Base-by-base conservation (phyloP, 1,140 invertebrate species). In the Mizuhopecten yessoensis region DNA sequence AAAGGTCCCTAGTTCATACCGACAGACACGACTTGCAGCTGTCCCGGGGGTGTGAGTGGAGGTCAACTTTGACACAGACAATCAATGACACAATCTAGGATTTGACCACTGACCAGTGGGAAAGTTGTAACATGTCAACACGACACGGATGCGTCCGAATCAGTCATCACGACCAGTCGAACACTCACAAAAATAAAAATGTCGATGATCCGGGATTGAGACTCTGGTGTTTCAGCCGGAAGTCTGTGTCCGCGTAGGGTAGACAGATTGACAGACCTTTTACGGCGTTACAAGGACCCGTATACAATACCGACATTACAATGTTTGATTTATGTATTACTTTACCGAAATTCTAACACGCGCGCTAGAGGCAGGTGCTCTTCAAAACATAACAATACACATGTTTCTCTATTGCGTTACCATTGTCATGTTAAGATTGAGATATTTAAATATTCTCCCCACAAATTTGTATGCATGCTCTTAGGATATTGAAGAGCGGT, bases 91-190 rank as follows among this genome's bases (percentile, higher is more conserved):
- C 57, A 75, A 75, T 75, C 57, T 75, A 29, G 5, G 29, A 75
- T 11, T 75, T 75, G 57, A 75, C 57, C 57, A 29, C 57, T 75
- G 57, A 75, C 57, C 36, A 75, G 5, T 29, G 23, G 9, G 9
- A n/a, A 75, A n/a, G 17, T 75, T 75, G 1, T 29, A 75, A 17
- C 20, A n/a, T n/a, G 57, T n/a, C n/a, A 75, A 75, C 57, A 29
- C 9, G 57, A 75, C 57, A 75, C 57, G 57, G 57, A 75, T 29
- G 57, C 57, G 57, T 75, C 57, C 5, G 29, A 29, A 29, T 75
- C 57, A n/a, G 57, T 75, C 57, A 75, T 75, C 57, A 75, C n/a
- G 57, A 75, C 57, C 57, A 75, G 11, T 45, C 42, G n/a, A 75
- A 75, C 23, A 75, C n/a, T 75, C n/a, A 29, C 23, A 75, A n/a